phyloP scores from a whole-genome alignment of 2,888 invertebrate species.

The Heliconius charithonia region DNA sequence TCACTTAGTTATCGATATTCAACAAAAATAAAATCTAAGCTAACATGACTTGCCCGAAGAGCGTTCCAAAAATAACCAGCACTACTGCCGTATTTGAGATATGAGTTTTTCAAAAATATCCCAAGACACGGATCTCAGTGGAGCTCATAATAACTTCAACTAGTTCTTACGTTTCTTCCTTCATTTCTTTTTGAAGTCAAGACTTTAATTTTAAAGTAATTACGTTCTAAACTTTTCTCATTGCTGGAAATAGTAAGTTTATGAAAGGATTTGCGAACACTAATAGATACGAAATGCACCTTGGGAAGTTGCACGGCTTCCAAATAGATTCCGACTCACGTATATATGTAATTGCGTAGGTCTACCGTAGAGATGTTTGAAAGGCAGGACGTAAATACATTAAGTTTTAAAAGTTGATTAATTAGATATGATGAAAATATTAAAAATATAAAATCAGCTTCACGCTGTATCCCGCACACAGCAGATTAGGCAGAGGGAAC shows the following conservation, averaged over 20 bases:
- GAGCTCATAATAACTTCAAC: constrained; percentile 43
- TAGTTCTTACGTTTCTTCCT: constrained; percentile 37
- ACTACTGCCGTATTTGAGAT: constrained; percentile 60
- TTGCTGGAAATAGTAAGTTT: constrained; percentile 40
- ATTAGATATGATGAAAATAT: neutral
- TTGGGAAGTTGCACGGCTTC: constrained; percentile 2
- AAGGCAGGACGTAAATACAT: neutral
- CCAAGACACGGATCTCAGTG: constrained; percentile 39
- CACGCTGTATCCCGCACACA: no score
- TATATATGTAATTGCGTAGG: neutral
- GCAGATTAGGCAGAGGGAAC: no score
- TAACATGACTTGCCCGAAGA: constrained; percentile 61
- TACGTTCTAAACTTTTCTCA: constrained; percentile 44
- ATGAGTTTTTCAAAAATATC: constrained; percentile 61
- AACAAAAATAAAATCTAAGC: constrained; percentile 69
- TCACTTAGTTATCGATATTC: constrained; percentile 50
- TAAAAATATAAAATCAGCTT: no score
- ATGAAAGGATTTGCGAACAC: constrained; percentile 31
- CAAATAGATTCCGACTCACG: constrained; percentile 6
- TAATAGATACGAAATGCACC: constrained; percentile 25
- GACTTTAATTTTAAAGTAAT: constrained; percentile 46
- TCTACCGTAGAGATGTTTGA: neutral
- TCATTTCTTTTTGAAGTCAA: constrained; percentile 42
- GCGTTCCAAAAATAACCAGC: constrained; percentile 62
- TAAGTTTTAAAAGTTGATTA: neutral